Conservation (phyloP, 1,140 invertebrate genomes). For the Reticulitermes speratus region DNA sequence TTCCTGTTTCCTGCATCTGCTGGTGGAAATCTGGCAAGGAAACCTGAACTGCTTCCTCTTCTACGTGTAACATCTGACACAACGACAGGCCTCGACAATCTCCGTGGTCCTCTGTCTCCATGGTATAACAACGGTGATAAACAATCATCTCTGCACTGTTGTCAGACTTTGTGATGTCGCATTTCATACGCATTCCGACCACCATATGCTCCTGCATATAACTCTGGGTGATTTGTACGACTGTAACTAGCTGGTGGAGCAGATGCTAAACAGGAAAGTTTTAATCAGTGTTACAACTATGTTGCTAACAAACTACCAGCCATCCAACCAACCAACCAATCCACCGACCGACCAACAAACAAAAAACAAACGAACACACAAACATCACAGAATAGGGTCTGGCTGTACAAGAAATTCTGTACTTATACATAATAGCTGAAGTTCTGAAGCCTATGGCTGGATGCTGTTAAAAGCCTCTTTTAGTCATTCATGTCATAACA, state of each 20-base stretch:
- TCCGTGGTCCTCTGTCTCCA: background rate
- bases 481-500: too few relatives aligned
- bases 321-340: too few relatives aligned
- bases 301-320: too few relatives aligned
- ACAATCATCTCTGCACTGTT: slow-evolving; percentile 28
- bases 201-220: slow-evolving; percentile 64
- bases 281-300: too few relatives aligned
- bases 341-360: too few relatives aligned
- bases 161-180: slow-evolving; percentile 59
- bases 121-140: background rate
- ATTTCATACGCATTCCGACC: slow-evolving; percentile 55
- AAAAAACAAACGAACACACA: too few relatives aligned
- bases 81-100: background rate
- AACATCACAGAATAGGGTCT: too few relatives aligned
- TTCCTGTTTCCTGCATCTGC: slow-evolving; percentile 3
- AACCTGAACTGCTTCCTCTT: background rate
- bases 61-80: background rate
- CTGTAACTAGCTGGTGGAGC: slow-evolving; percentile 56
- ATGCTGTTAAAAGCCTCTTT: too few relatives aligned
- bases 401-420: too few relatives aligned
- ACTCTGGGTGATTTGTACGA: slow-evolving; percentile 58
- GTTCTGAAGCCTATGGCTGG: too few relatives aligned
- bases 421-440: too few relatives aligned
- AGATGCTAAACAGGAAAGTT: slow-evolving; percentile 52
- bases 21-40: slow-evolving; percentile 1